Percentiles rank a stretch among this genome's conserved stretches.
These are phyloP conservation scores for Drosophila paulistorum DNA, from an alignment of 1,140 invertebrate species.

Conservation along the genomic window DNA sequence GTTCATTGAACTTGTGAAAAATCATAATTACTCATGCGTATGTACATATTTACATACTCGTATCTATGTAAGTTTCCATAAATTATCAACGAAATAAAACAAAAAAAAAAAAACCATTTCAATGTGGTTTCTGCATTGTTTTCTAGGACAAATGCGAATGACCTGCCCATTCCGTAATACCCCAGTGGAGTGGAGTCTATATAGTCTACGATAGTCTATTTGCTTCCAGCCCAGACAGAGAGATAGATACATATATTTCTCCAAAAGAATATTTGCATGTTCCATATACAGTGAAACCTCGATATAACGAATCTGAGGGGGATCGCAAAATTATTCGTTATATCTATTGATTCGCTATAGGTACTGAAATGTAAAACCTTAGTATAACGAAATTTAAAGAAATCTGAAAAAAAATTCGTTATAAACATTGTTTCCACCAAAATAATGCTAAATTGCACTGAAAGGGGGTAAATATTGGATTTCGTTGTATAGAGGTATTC, in stretches of 20 bases:
- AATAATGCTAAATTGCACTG: no score
- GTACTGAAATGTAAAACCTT: no score
- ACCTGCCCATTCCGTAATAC: constrained; percentile 40
- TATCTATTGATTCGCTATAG: no score
- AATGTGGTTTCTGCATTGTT: constrained; percentile 63
- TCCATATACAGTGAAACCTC: no score
- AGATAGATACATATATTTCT: constrained; percentile 16
- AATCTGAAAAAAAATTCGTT: no score
- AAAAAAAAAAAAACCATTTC: constrained; percentile 23
- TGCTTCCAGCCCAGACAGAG: constrained; percentile 53
- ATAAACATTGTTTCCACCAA: no score
- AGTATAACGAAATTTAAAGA: no score
- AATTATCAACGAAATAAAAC: constrained; percentile 49
- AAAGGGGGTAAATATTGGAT: no score
- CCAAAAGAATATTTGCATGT: constrained; percentile 72
- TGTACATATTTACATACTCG: not conserved
- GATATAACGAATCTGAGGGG: no score
- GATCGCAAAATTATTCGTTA: no score
- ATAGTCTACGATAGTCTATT: constrained; percentile 45
- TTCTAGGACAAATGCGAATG: constrained; percentile 75
- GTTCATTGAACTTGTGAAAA: constrained; percentile 42
- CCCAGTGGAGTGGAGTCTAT: not conserved
- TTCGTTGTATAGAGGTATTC: no score
- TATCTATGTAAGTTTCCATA: constrained; percentile 51
- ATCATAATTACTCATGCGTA: constrained; percentile 16